Base-by-base conservation (phyloP, 2,888 invertebrate species). In the Alsophila aescularia region DNA sequence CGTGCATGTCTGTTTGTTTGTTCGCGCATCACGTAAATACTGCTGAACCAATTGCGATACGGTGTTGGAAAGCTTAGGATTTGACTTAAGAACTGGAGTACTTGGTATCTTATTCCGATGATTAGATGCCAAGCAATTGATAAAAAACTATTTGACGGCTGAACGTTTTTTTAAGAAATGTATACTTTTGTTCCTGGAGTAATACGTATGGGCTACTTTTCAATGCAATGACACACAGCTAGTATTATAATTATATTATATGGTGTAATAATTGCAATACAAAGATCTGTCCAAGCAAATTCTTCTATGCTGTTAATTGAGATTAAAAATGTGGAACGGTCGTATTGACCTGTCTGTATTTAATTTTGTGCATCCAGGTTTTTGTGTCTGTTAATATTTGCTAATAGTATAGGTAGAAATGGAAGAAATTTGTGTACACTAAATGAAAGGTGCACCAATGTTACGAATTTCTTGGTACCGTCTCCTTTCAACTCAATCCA, bases 401-500 rank as follows among this genome's bases (percentile, higher is more conserved):
- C 13, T 24, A 47, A 29, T 40, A 32, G 10, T 32, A 5, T 32
- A 29, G 14, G n/a, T n/a, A 40, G 24, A 18, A 5, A 31, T 15
- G 39, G 44, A 6, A 36, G 29, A 31, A n/a, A 21, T 12, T 47
- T 29, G 50, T 35, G 39, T 40, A 44, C 39, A 27, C 16, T 16
- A 4, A 12, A 36, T 13, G 24, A 15, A 29, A 40, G 37, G 69
- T 69, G 69, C 65, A 51, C 55, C 53, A 60, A 57, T 58, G 50
- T 50, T 16, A 51, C 50, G 36, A 49, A 52, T 14, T 32, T 36
- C 37, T 63, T 64, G 72, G 72, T 90, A 90, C 90, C 89, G 66
- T 87, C 83, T 62, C 75, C 78, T 63, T 79, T 73, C 62, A 86
- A 74, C 65, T 86, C 87, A 60, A 86, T 74, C 90, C 91, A 90